Evolutionary conservation across 2,888 invertebrate genomes (phyloP).

Genomic region (Drosophila nr. medialis): DNA sequence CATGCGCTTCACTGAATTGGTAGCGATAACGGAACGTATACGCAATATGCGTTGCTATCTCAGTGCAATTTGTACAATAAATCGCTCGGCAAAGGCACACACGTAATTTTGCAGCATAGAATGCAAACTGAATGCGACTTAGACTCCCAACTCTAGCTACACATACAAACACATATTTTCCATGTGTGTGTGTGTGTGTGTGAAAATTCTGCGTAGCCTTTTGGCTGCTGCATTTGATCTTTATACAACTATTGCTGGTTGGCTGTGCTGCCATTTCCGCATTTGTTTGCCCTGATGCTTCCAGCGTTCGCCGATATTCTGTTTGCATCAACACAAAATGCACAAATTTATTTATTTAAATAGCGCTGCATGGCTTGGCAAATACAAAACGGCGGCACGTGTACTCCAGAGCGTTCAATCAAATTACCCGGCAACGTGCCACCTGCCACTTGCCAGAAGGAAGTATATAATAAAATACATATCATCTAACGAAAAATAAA

Average conservation of each 20-base stretch:
- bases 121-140: conserved; percentile 30
- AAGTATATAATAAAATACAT: conserved; percentile 11
- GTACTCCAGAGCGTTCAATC: conserved; percentile 56
- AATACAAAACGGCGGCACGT: conserved; percentile 63
- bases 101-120: conserved; percentile 58
- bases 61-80: conserved; percentile 66
- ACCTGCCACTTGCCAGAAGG: conserved; percentile 15
- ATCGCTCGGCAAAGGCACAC: conserved; percentile 61
- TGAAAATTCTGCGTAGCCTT: conserved; percentile 69
- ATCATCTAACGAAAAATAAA: conserved; percentile 5
- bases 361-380: conserved; percentile 46
- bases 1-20: conserved; percentile 63
- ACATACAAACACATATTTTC: conserved; percentile 1
- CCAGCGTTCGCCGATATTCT: conserved; percentile 49
- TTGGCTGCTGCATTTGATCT: conserved; percentile 44
- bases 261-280: conserved; percentile 18
- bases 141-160: conserved; percentile 15
- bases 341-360: conserved; percentile 76
- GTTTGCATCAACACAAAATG: conserved; percentile 33
- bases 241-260: conserved; percentile 10
- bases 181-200: neutral
- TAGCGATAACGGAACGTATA: conserved; percentile 59
- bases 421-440: conserved; percentile 56
- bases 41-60: conserved; percentile 61
- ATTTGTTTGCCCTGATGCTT: conserved; percentile 64